These are phyloP conservation scores for Chamaea fasciata DNA, from an alignment of 2,113 vertebrate species.

Conservation along the genomic window DNA sequence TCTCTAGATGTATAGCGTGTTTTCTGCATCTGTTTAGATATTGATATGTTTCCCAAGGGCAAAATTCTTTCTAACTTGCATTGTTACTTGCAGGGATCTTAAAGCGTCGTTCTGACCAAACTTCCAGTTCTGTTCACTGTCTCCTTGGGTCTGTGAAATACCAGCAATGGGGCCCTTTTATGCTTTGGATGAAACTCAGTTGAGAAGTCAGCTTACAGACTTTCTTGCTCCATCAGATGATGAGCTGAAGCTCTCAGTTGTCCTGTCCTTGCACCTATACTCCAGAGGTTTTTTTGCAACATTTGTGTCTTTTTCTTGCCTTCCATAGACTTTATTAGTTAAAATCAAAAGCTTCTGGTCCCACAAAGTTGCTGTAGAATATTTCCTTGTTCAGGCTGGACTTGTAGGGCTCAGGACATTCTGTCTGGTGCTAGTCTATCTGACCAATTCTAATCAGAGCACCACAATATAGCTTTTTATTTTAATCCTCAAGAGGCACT, in stretches of 20 bases:
- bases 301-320: not conserved
- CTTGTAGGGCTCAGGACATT: not conserved
- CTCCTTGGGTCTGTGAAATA: not conserved
- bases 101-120: not conserved
- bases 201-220: not conserved
- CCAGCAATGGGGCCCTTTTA: not conserved
- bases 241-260: not conserved
- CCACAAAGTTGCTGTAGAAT: not conserved
- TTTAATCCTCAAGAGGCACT: not conserved
- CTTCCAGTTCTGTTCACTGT: not conserved
- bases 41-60: not conserved
- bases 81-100: not conserved
- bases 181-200: not conserved
- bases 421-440: not conserved
- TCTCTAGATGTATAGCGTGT: not conserved
- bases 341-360: not conserved
- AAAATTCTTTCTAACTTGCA: not conserved
- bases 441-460: not conserved
- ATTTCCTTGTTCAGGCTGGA: not conserved
- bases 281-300: not conserved
- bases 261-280: not conserved
- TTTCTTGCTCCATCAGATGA: not conserved
- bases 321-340: not conserved
- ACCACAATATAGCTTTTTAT: not conserved
- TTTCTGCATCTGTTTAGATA: not conserved